Evolutionary conservation across 2,113 vertebrate species (phyloP).

Genomic region (Manacus vitellinus): DNA sequence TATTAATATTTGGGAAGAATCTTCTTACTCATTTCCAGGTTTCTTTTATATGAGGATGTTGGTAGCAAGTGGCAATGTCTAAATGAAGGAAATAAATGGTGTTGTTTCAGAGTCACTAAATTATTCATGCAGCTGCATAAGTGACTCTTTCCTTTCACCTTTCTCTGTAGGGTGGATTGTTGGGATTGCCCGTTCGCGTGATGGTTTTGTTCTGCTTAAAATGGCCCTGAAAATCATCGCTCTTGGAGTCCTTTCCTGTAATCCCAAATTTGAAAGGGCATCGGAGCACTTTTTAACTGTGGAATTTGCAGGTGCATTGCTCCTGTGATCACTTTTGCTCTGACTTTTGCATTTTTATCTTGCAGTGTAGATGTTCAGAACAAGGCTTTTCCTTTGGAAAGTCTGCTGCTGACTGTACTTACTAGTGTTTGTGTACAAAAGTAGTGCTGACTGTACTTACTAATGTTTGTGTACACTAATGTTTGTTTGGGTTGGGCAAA

Average conservation of each 20-base stretch:
- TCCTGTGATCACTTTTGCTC: too few species aligned
- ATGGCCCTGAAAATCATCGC: neutral
- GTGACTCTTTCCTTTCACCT: neutral
- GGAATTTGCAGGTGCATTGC: neutral
- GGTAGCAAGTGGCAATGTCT: neutral
- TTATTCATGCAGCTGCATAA: neutral
- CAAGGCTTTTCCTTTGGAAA: neutral
- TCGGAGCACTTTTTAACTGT: neutral
- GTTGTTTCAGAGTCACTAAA: neutral
- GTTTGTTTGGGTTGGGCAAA: neutral
- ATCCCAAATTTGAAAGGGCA: neutral
- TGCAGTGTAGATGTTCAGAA: neutral
- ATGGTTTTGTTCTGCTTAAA: slow-evolving; percentile 8
- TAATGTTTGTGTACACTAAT: neutral
- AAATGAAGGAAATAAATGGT: neutral
- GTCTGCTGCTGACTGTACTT: neutral
- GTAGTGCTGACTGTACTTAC: neutral
- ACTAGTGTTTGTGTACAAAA: neutral
- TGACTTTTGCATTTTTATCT: neutral
- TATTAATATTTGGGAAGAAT: neutral
- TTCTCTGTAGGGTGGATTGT: neutral
- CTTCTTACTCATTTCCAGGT: neutral
- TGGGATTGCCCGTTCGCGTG: neutral
- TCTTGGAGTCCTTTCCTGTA: neutral
- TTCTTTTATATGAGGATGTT: neutral